Percentiles rank a stretch among this genome's conserved stretches.
phyloP scores from a whole-genome alignment of 2,113 vertebrate genomes.

The Naja naja region DNA sequence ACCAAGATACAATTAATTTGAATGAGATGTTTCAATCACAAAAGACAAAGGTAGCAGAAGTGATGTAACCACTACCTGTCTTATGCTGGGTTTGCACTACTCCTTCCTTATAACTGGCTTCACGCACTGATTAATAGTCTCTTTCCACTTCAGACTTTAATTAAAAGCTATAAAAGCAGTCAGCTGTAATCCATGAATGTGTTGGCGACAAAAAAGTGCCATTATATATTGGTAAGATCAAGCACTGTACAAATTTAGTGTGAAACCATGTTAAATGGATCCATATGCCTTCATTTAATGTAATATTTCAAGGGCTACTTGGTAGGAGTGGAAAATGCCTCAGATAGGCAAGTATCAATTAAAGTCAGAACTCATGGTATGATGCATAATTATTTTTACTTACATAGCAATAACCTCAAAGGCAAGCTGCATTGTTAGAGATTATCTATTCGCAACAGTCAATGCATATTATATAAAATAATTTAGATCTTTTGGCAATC shows the following conservation, averaged over 20 bases:
- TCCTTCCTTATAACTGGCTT: slow-evolving; percentile 62
- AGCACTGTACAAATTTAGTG: slow-evolving; percentile 66
- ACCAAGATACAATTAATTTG: slow-evolving; percentile 62
- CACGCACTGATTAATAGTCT: slow-evolving; percentile 68
- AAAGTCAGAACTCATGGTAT: slow-evolving; percentile 37
- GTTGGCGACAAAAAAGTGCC: slow-evolving; percentile 60
- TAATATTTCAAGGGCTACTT: slow-evolving; percentile 41
- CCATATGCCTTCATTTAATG: slow-evolving; percentile 55
- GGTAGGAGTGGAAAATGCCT: slow-evolving; percentile 8
- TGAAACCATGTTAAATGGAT: slow-evolving; percentile 68
- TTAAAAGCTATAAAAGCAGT: slow-evolving; percentile 78
- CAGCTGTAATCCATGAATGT: slow-evolving; percentile 71
- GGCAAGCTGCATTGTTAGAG: slow-evolving; percentile 1
- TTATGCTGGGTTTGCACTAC: slow-evolving; percentile 59
- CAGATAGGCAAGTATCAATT: slow-evolving; percentile 51
- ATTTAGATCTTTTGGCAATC: background rate
- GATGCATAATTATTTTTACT: slow-evolving; percentile 49
- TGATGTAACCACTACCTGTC: slow-evolving; percentile 63
- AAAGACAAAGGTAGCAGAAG: slow-evolving; percentile 65
- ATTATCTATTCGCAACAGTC: background rate
- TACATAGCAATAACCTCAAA: slow-evolving; percentile 36
- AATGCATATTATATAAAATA: background rate
- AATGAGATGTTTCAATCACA: slow-evolving; percentile 55
- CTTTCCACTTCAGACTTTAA: slow-evolving; percentile 75
- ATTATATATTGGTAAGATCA: slow-evolving; percentile 69